Conservation (phyloP, 2,888 invertebrate genomes). For the Alloscopus bannaensis region DNA sequence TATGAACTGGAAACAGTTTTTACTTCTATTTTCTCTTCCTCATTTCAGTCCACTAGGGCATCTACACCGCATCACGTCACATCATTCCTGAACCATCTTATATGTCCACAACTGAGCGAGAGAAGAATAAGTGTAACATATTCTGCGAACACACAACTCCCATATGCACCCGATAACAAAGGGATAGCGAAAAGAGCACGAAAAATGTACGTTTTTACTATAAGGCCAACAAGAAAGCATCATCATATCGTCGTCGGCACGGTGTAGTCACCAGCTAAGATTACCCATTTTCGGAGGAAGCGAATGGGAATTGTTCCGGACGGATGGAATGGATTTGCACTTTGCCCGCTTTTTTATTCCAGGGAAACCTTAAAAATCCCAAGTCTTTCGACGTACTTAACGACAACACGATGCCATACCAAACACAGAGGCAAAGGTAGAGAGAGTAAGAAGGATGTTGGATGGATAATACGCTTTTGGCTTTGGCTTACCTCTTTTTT, state of each 20-base stretch:
- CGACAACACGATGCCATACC: too few relatives aligned
- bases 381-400: too few relatives aligned
- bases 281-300: slow-evolving; percentile 36
- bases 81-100: not conserved
- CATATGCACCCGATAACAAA: too few relatives aligned
- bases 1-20: slow-evolving; percentile 72
- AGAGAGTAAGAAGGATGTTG: too few relatives aligned
- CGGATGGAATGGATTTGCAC: slow-evolving; percentile 49
- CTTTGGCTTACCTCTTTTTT: not conserved
- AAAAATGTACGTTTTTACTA: too few relatives aligned
- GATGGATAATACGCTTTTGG: slow-evolving; percentile 1
- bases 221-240: slow-evolving; percentile 18
- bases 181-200: too few relatives aligned
- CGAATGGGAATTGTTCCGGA: slow-evolving; percentile 45
- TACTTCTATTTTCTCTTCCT: slow-evolving; percentile 56
- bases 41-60: not conserved
- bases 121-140: too few relatives aligned
- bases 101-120: slow-evolving; percentile 1
- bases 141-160: too few relatives aligned
- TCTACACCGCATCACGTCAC: slow-evolving; percentile 22
- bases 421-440: too few relatives aligned
- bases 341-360: slow-evolving; percentile 21
- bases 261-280: slow-evolving; percentile 32
- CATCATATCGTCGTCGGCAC: slow-evolving; percentile 13
- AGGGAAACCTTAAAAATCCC: too few relatives aligned